These are phyloP conservation scores for Heliconius ismenius DNA, from an alignment of 2,888 invertebrate genomes.

Conservation along the genomic window DNA sequence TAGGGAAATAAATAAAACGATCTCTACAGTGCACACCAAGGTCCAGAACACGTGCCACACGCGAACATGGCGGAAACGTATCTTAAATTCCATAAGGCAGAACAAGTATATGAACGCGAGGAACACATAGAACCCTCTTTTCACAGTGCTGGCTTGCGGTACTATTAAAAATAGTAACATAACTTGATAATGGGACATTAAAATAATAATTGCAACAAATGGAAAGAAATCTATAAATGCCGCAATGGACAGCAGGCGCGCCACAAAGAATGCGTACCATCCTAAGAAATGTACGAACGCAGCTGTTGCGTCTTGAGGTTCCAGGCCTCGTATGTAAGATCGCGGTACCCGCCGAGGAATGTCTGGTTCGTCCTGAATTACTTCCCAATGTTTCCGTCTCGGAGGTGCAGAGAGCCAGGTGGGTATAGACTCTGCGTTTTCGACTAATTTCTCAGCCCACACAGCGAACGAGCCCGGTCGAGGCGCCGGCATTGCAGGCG, in stretches of 20 bases:
- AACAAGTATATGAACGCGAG: slow-evolving; percentile 88
- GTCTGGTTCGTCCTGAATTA: slow-evolving; percentile 67
- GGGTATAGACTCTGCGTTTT: slow-evolving; percentile 81
- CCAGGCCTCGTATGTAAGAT: slow-evolving; percentile 84
- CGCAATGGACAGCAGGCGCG: slow-evolving; percentile 86
- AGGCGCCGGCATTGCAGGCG: slow-evolving; percentile 72
- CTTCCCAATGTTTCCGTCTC: slow-evolving; percentile 67
- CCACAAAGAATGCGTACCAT: slow-evolving; percentile 89
- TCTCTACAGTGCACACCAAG: slow-evolving; percentile 84
- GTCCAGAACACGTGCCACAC: slow-evolving; percentile 87
- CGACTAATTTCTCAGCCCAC: slow-evolving; percentile 78
- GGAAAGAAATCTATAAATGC: slow-evolving; percentile 87
- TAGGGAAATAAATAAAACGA: slow-evolving; percentile 85
- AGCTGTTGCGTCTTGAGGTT: slow-evolving; percentile 88
- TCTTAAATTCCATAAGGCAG: slow-evolving; percentile 89
- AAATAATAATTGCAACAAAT: slow-evolving; percentile 81
- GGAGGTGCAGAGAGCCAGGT: slow-evolving; percentile 76
- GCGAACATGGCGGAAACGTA: slow-evolving; percentile 87
- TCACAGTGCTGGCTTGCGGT: slow-evolving; percentile 81
- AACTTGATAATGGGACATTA: slow-evolving; percentile 84
- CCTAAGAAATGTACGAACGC: slow-evolving; percentile 86
- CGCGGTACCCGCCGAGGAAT: slow-evolving; percentile 70
- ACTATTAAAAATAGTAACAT: slow-evolving; percentile 85
- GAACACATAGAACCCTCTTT: slow-evolving; percentile 84
- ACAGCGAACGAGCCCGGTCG: slow-evolving; percentile 68